Percentiles rank a stretch among this genome's conserved stretches.
Conservation (phyloP, 1,140 invertebrate species). For the Dreissena polymorpha region DNA sequence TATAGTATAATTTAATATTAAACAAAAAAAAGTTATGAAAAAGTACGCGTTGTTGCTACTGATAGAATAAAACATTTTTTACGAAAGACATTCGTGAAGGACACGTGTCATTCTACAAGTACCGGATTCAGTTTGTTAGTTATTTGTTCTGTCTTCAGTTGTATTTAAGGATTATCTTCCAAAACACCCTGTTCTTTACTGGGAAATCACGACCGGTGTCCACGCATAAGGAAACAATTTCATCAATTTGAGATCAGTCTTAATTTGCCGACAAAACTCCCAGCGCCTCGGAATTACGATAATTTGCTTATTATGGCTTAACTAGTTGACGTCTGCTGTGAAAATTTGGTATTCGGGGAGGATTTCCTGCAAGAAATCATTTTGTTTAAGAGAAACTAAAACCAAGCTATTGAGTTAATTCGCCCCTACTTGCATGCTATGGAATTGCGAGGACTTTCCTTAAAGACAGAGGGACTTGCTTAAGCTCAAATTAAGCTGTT, state of each 20-base stretch:
- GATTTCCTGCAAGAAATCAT: constrained; percentile 11
- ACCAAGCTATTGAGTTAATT: constrained; percentile 54
- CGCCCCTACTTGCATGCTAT: constrained; percentile 12
- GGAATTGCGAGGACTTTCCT: constrained; percentile 34
- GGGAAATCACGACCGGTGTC: constrained; percentile 1
- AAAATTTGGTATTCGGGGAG: constrained; percentile 52
- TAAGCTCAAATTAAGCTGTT: constrained; percentile 51
- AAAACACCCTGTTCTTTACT: too few species aligned
- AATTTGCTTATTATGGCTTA: constrained; percentile 53
- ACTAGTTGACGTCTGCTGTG: constrained; percentile 39
- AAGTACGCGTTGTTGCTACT: too few species aligned
- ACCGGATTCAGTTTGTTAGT: too few species aligned
- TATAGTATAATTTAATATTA: too few species aligned
- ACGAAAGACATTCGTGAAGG: too few species aligned
- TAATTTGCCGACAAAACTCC: constrained; percentile 40
- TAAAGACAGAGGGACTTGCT: constrained; percentile 19
- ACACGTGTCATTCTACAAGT: too few species aligned
- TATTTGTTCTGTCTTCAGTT: too few species aligned
- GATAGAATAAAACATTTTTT: too few species aligned
- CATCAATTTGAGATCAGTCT: neutral
- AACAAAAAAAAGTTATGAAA: too few species aligned
- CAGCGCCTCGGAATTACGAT: constrained; percentile 46
- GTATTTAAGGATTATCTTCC: too few species aligned
- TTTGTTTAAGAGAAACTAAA: constrained; percentile 43
- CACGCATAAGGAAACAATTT: neutral